Base-by-base conservation (phyloP, 2,113 vertebrate species). In the Nothoprocta pentlandii region DNA sequence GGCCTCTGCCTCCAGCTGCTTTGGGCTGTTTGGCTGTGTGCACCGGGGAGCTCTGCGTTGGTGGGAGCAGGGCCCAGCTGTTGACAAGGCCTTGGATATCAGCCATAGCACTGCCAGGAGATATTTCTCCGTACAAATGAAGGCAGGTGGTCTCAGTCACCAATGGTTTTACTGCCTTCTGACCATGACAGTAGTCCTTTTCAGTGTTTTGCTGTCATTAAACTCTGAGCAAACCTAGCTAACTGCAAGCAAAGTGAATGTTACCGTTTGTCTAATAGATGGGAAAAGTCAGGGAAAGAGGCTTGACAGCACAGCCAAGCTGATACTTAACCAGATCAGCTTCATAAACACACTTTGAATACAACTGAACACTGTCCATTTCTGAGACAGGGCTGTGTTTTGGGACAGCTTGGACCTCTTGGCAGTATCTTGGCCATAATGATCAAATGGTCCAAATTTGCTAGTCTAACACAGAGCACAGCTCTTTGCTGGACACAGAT, bases 401-500 rank as follows among this genome's bases (percentile, higher is more conserved):
- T 56, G 53, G 54, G 54, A 58, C 3, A 17, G 30, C 28, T 17
- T 32, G 54, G 28, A 32, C 54, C 16, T 58, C 9, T 32, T 58
- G 28, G 16, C 28, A 32, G 28, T 58, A 32, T 58, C 54, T 58
- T 32, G 54, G 17, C 32, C 28, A 9, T 58, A 58, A 58, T 58
- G 54, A 58, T 92, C 7, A 0, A 22, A 64, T 64, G 19, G 25
- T 47, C 53, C 77, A 30, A 58, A 47, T 79, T 90, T 92, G 34
- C 69, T 14, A 53, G 12, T 47, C 62, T 79, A 49, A 75, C 71
- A 49, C 42, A 70, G 92, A 83, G 47, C 16, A 23, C 53, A 79
- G 68, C 71, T 80, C 61, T 80, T 80, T 92, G 56, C 85, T 94
- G 87, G 76, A 68, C 1, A 3, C 70, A 87, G 71, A 88, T 95